These are phyloP conservation scores for Premnoplex brunnescens DNA, from an alignment of 2,797 vertebrate species.

Conservation along the genomic window DNA sequence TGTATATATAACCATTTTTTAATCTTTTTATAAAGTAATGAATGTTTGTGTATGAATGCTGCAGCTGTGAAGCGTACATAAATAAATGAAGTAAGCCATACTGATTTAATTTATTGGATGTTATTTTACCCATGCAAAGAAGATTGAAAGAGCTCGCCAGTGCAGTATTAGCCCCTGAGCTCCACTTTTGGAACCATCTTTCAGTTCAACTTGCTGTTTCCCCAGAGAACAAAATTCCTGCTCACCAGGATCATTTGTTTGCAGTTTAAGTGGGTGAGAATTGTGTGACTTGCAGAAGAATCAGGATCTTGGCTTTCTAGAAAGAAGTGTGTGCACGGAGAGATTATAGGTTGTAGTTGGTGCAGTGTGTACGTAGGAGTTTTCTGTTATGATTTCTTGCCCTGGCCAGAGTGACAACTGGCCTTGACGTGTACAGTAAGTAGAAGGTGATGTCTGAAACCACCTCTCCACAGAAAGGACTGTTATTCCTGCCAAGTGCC, in stretches of 20 bases:
- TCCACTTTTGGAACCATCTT: constrained; percentile 64
- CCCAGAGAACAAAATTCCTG: constrained; percentile 48
- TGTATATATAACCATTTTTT: constrained; percentile 89
- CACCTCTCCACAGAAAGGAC: background rate
- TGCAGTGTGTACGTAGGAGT: constrained; percentile 46
- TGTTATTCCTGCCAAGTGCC: constrained; percentile 22
- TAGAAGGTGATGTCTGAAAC: background rate
- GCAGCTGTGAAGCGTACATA: constrained; percentile 82
- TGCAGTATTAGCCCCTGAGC: constrained; percentile 72
- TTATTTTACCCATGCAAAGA: constrained; percentile 83
- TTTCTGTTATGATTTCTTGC: constrained; percentile 32
- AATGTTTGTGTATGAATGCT: constrained; percentile 87
- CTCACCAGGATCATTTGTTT: constrained; percentile 49
- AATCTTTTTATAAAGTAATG: constrained; percentile 84
- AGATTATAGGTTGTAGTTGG: constrained; percentile 48
- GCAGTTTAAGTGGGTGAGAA: constrained; percentile 52
- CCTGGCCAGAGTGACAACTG: background rate
- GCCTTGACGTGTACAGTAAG: background rate
- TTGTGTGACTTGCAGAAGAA: constrained; percentile 52
- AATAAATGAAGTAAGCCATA: constrained; percentile 88
- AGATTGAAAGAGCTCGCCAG: constrained; percentile 76
- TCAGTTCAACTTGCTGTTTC: constrained; percentile 56
- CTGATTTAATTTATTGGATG: constrained; percentile 90
- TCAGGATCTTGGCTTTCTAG: constrained; percentile 66
- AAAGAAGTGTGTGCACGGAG: constrained; percentile 45